Conservation (phyloP, 1,140 invertebrate species). For the Eupeodes corollae region DNA sequence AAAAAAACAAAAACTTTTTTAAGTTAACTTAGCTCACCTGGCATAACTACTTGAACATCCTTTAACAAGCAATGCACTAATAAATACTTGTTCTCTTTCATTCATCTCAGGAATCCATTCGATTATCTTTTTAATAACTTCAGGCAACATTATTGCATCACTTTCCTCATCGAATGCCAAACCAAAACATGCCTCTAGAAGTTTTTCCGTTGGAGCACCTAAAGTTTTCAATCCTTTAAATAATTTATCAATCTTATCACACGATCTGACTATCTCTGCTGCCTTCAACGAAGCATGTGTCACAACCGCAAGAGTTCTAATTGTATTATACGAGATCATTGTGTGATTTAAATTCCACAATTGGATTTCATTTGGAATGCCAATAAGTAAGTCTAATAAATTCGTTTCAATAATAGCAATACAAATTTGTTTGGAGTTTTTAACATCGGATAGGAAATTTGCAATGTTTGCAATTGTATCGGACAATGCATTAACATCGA, state of each 20-base stretch:
- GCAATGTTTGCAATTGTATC: constrained; percentile 20
- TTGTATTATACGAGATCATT: constrained; percentile 16
- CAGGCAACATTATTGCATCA: constrained; percentile 21
- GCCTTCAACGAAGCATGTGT: constrained; percentile 14
- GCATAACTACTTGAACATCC: constrained; percentile 38
- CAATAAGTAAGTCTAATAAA: constrained; percentile 25
- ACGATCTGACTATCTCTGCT: constrained; percentile 14
- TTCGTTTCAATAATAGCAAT: constrained; percentile 27
- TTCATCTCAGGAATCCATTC: constrained; percentile 37
- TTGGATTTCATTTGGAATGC: constrained; percentile 21
- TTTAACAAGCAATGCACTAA: constrained; percentile 32
- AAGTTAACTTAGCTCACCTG: constrained; percentile 34
- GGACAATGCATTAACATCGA: constrained; percentile 24
- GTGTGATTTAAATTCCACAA: constrained; percentile 24
- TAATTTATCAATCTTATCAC: constrained; percentile 24
- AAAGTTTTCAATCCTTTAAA: constrained; percentile 31
- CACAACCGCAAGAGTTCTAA: constrained; percentile 20
- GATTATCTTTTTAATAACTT: constrained; percentile 26
- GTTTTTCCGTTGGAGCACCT: constrained; percentile 20
- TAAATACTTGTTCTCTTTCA: constrained; percentile 36
- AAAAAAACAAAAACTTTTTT: neutral
- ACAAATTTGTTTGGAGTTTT: constrained; percentile 7
- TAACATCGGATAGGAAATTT: constrained; percentile 13
- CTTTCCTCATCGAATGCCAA: constrained; percentile 36
- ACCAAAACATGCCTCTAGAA: constrained; percentile 35